These are phyloP conservation scores for Himalopsyche anomala DNA, from an alignment of 2,888 invertebrate genomes.

Conservation along the genomic window DNA sequence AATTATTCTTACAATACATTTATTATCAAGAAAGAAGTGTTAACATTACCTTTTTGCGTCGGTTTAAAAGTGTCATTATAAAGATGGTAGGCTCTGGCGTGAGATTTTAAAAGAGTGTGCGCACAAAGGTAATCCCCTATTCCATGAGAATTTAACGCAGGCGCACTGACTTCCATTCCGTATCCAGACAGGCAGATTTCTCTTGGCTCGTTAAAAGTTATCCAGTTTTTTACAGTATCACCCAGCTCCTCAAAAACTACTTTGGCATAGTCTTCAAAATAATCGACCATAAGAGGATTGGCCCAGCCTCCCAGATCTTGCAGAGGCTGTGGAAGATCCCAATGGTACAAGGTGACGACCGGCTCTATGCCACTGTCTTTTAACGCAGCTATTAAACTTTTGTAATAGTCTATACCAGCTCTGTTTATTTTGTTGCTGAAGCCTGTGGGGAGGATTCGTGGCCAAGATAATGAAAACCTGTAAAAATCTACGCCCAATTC, in stretches of 20 bases:
- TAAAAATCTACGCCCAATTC: conserved; percentile 71
- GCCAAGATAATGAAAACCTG: conserved; percentile 76
- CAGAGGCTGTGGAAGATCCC: conserved; percentile 80
- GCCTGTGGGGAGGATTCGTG: conserved; percentile 71
- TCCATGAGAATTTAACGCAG: conserved; percentile 75
- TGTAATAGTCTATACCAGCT: conserved; percentile 79
- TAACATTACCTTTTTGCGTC: conserved; percentile 67
- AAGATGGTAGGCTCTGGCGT: conserved; percentile 79
- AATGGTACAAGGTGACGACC: conserved; percentile 81
- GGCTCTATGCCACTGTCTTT: conserved; percentile 76
- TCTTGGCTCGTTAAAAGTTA: conserved; percentile 82
- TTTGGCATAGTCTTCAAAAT: conserved; percentile 77
- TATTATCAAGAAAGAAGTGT: not conserved
- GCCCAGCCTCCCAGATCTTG: conserved; percentile 77
- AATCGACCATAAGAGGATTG: conserved; percentile 76
- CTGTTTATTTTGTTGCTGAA: conserved; percentile 67
- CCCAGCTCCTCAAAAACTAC: conserved; percentile 73
- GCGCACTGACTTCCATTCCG: too few relatives aligned
- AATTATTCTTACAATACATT: not conserved
- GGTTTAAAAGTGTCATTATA: conserved; percentile 75
- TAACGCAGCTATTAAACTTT: conserved; percentile 78
- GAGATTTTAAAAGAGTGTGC: conserved; percentile 80
- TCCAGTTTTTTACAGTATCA: conserved; percentile 76
- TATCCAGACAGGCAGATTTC: conserved; percentile 70
- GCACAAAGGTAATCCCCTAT: conserved; percentile 80